Evolutionary conservation across 2,113 vertebrate genomes (phyloP).

Genomic region (Protobothrops flavoviridis): DNA sequence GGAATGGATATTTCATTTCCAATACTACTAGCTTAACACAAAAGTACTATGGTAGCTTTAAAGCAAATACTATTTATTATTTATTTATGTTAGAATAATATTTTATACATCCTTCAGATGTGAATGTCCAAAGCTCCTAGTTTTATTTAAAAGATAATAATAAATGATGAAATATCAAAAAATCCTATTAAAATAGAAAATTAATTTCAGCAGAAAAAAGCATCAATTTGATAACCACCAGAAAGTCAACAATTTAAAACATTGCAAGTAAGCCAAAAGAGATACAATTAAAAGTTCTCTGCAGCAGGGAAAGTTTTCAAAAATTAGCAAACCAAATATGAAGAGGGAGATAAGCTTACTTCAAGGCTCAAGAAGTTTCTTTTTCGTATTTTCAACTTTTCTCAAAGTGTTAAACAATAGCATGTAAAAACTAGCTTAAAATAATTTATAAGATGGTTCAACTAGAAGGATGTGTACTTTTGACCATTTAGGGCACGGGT

Average conservation of each 20-base stretch:
- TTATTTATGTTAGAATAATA: background rate
- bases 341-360: background rate
- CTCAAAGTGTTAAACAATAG: background rate
- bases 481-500: background rate
- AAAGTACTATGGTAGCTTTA: background rate
- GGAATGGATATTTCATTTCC: background rate
- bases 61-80: background rate
- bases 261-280: background rate
- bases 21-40: background rate
- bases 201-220: background rate
- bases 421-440: background rate
- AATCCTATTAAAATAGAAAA: background rate
- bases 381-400: background rate
- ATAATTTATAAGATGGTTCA: background rate
- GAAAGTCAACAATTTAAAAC: background rate
- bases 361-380: background rate
- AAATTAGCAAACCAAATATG: background rate
- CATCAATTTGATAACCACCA: background rate
- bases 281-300: background rate
- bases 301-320: background rate
- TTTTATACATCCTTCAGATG: background rate
- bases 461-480: background rate
- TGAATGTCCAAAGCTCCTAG: background rate
- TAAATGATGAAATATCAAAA: background rate
- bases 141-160: background rate